Evolutionary conservation across 1,140 invertebrate genomes (phyloP).

Genomic region (Agrypnia vestita): DNA sequence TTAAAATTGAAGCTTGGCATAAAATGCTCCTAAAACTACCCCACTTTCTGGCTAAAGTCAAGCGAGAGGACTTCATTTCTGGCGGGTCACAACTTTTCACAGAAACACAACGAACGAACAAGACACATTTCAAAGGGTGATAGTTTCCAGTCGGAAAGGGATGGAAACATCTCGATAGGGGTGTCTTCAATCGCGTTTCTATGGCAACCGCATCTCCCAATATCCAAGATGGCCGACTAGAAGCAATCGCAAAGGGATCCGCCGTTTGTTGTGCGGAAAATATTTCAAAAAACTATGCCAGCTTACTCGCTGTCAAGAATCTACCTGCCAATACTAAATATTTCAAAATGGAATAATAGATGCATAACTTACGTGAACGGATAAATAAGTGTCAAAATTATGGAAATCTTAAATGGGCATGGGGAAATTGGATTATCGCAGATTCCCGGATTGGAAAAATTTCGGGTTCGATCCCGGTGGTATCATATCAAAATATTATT

Average conservation of each 20-base stretch:
- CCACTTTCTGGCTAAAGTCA: conserved; percentile 26
- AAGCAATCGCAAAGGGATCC: conserved; percentile 44
- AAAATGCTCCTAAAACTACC: conserved; percentile 36
- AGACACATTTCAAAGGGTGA: conserved; percentile 43
- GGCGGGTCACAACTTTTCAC: conserved; percentile 51
- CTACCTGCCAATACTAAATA: not conserved
- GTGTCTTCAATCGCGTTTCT: conserved; percentile 47
- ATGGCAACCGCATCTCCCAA: conserved; percentile 56
- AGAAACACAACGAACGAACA: conserved; percentile 40
- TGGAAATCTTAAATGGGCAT: too few relatives aligned
- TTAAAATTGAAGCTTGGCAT: conserved; percentile 32
- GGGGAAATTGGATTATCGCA: too few relatives aligned
- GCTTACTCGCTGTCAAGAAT: conserved; percentile 25
- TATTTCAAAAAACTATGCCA: conserved; percentile 38
- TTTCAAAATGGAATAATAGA: conserved; percentile 7
- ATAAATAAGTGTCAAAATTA: too few relatives aligned
- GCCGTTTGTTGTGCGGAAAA: conserved; percentile 44
- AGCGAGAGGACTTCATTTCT: conserved; percentile 42
- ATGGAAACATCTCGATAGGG: conserved; percentile 42
- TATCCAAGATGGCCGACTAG: conserved; percentile 56
- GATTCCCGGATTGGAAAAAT: too few relatives aligned
- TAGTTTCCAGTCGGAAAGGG: conserved; percentile 40
- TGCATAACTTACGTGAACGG: too few relatives aligned
- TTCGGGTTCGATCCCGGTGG: too few relatives aligned
- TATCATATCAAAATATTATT: too few relatives aligned